A percentile compares a stretch with the other conserved stretches of the same genome.
Conservation (phyloP, 2,113 vertebrate species). For the Spermophilus dauricus region DNA sequence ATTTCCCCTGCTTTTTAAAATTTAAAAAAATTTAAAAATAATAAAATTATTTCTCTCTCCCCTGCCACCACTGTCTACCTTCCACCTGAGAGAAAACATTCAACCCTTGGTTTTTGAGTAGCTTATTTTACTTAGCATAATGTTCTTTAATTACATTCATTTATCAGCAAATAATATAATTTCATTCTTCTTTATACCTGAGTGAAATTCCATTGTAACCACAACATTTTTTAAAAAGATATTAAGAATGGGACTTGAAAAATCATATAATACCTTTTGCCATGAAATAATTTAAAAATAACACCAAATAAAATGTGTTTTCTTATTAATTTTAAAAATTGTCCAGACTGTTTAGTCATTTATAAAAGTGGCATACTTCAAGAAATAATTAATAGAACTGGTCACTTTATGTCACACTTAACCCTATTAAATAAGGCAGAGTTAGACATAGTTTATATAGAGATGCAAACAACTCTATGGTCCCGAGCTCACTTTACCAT, state of each 20-base stretch:
- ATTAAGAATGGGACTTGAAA: too few relatives aligned
- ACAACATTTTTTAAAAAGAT: neutral
- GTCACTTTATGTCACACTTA: neutral
- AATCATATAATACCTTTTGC: neutral
- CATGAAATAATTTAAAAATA: neutral
- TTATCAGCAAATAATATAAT: too few relatives aligned
- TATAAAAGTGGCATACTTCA: neutral
- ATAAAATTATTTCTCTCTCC: neutral
- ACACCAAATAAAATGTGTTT: neutral
- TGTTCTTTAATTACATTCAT: too few relatives aligned
- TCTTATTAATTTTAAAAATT: neutral
- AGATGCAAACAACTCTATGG: constrained; percentile 55
- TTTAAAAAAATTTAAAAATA: too few relatives aligned
- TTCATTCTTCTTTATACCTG: too few relatives aligned
- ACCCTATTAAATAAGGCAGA: neutral
- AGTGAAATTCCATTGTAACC: neutral
- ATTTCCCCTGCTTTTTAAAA: neutral
- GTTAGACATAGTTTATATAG: neutral
- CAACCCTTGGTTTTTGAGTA: too few relatives aligned
- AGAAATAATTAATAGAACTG: constrained; percentile 17
- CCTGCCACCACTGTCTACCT: too few relatives aligned
- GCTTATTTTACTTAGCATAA: too few relatives aligned
- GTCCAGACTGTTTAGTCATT: neutral
- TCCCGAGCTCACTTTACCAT: neutral
- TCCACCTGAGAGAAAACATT: too few relatives aligned